Base-by-base conservation (phyloP, 2,888 invertebrate species). In the Lathronympha strigana region DNA sequence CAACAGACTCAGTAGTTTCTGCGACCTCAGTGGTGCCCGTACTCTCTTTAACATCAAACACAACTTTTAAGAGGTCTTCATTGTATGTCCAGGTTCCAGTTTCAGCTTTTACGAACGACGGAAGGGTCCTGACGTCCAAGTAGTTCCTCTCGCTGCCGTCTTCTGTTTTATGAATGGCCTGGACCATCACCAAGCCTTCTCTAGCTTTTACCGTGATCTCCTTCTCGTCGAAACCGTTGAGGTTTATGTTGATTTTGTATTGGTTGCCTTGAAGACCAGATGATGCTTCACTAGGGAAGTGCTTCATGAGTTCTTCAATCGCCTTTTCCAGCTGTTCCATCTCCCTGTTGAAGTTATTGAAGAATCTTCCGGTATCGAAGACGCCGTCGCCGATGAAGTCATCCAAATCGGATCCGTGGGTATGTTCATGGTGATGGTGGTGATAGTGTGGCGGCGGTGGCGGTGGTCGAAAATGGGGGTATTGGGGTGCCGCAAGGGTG, bases 191-290 rank as follows among this genome's bases (percentile, higher is more conserved):
- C 23, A 85, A 54, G 0, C 88, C 86, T 19, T 79, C 78, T 4
- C 80, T 81, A 0, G 88, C 89, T 61, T 90, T 90, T 8, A 91
- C 90, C 0, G 79, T 73, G 9, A 91, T 84, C 6, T 91, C 90
- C 23, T 83, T 83, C 53, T 88, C 87, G 0, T 85, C 77, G 62
- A 79, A 90, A 0, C 82, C 87, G 5, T 68, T 31, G 0, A 91
- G 67, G 0, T 79, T 69, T 4, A 91, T 80, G 0, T 74, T 80
- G 1, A 91, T 72, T 47, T 77, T 82, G 71, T 88, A 90, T 36
- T 86, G 74, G 51, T 81, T 78, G 5, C 83, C 87, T 23, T 75
- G 75, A 1, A 87, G 51, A 3, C 76, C 78, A 57, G 77, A 81
- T 4, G 70, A 72, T 0, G 80, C 69, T 1, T 70, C 63, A 15